Percentiles rank a stretch among this genome's conserved stretches.
These are phyloP conservation scores for Tetramorium alpestre DNA, from an alignment of 1,140 invertebrate species.

Conservation along the genomic window DNA sequence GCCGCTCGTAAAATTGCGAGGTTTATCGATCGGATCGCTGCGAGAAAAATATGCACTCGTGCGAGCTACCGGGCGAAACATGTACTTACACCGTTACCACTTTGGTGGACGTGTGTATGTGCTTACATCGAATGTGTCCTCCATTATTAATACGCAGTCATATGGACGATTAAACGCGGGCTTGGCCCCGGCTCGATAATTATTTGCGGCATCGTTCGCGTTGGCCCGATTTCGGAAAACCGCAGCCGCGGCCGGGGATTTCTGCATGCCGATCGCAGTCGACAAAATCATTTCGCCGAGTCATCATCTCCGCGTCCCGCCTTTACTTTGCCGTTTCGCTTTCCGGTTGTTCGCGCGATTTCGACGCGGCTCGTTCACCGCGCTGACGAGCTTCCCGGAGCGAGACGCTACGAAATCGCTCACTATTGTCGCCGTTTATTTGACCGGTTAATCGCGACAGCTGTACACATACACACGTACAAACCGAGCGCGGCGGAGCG, in stretches of 20 bases:
- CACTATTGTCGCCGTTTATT: conserved; percentile 58
- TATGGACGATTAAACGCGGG: conserved; percentile 72
- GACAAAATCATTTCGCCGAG: conserved; percentile 59
- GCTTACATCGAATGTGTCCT: conserved; percentile 49
- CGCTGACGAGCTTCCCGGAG: conserved; percentile 28
- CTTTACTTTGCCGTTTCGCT: conserved; percentile 53
- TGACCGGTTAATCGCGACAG: conserved; percentile 46
- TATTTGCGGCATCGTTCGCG: conserved; percentile 74
- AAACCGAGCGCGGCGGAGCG: conserved; percentile 24
- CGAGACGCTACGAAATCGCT: conserved; percentile 34
- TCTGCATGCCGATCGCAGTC: conserved; percentile 46
- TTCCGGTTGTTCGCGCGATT: conserved; percentile 46
- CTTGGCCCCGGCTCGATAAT: conserved; percentile 64
- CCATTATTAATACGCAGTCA: conserved; percentile 74
- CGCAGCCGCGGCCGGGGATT: conserved; percentile 62
- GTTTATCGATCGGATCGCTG: conserved; percentile 54
- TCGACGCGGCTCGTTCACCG: conserved; percentile 20
- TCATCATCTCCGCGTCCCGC: conserved; percentile 54
- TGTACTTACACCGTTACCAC: conserved; percentile 51
- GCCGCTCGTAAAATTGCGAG: conserved; percentile 57
- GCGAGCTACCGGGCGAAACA: conserved; percentile 53
- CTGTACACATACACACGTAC: conserved; percentile 5
- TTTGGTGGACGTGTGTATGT: background rate
- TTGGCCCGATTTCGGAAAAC: conserved; percentile 66
- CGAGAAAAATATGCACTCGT: conserved; percentile 65